phyloP scores from a whole-genome alignment of 2,797 vertebrate species.

The Phrynocephalus forsythii region DNA sequence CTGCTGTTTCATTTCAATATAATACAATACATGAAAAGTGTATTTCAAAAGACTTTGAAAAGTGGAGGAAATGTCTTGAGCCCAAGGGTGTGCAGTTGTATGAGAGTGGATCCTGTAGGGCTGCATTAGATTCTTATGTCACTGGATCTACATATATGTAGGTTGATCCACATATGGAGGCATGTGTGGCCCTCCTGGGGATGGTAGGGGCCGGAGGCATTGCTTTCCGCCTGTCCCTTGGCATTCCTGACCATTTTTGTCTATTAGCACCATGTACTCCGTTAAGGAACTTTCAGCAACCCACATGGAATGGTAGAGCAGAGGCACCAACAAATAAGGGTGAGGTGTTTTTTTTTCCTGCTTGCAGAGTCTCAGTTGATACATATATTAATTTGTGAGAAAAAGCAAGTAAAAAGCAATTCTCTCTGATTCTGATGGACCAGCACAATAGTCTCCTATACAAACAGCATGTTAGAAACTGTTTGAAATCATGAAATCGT shows the following conservation, averaged over 20 bases:
- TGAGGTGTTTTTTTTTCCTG: too few relatives aligned
- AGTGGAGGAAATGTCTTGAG: neutral
- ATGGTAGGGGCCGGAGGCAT: neutral
- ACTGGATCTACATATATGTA: too few relatives aligned
- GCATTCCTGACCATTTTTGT: neutral
- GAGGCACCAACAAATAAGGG: neutral
- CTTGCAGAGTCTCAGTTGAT: too few relatives aligned
- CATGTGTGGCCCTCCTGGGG: neutral
- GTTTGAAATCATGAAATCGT: neutral
- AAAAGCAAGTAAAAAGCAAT: neutral
- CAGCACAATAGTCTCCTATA: neutral
- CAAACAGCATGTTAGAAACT: neutral
- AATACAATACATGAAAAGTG: neutral
- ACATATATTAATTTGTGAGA: neutral
- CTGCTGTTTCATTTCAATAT: neutral
- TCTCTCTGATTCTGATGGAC: too few relatives aligned
- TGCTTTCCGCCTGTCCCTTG: neutral
- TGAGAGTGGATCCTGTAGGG: neutral
- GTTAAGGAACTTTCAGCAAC: neutral
- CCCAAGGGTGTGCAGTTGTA: neutral
- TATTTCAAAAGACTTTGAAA: neutral
- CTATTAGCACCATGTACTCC: neutral
- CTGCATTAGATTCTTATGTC: neutral
- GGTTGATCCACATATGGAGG: neutral
- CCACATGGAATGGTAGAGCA: neutral